A percentile compares a stretch with the other conserved stretches of the same genome.
Evolutionary conservation across 2,888 invertebrate genomes (phyloP).

Genomic region (Salticus scenicus): DNA sequence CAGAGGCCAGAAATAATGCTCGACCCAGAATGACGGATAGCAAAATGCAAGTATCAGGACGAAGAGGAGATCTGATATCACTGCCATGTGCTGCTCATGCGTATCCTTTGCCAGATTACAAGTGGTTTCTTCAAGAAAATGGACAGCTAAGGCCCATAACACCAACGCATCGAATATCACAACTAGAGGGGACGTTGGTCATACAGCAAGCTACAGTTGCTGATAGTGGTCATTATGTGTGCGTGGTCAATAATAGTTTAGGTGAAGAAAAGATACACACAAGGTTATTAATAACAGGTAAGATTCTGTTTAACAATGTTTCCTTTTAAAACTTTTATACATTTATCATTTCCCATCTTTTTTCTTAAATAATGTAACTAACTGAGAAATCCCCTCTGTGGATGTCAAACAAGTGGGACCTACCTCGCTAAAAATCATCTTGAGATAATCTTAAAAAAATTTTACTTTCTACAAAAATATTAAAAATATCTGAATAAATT

Average conservation of each 20-base stretch:
- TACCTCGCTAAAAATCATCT: too few relatives aligned
- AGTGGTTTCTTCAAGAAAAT: slow-evolving; percentile 74
- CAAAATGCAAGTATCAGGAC: slow-evolving; percentile 52
- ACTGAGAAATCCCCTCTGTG: too few relatives aligned
- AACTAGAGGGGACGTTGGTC: slow-evolving; percentile 57
- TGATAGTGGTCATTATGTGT: slow-evolving; percentile 70
- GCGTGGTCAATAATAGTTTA: slow-evolving; percentile 65
- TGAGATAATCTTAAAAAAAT: too few relatives aligned
- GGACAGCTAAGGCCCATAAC: slow-evolving; percentile 50
- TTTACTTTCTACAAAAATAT: too few relatives aligned
- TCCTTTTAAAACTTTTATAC: too few relatives aligned
- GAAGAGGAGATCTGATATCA: slow-evolving; percentile 73
- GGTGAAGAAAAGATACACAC: slow-evolving; percentile 68
- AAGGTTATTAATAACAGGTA: slow-evolving; percentile 59
- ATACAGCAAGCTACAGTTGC: slow-evolving; percentile 58
- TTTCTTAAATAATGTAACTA: too few relatives aligned
- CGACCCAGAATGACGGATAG: slow-evolving; percentile 59
- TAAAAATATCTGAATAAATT: too few relatives aligned
- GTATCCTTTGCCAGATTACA: slow-evolving; percentile 75
- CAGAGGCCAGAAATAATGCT: slow-evolving; percentile 67
- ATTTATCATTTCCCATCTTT: too few relatives aligned
- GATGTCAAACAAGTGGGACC: too few relatives aligned
- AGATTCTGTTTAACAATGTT: slow-evolving; percentile 22
- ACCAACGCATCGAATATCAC: slow-evolving; percentile 46
- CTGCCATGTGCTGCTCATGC: slow-evolving; percentile 76